These are phyloP conservation scores for Apteryx owenii DNA, from an alignment of 2,113 vertebrate species.

Conservation along the genomic window DNA sequence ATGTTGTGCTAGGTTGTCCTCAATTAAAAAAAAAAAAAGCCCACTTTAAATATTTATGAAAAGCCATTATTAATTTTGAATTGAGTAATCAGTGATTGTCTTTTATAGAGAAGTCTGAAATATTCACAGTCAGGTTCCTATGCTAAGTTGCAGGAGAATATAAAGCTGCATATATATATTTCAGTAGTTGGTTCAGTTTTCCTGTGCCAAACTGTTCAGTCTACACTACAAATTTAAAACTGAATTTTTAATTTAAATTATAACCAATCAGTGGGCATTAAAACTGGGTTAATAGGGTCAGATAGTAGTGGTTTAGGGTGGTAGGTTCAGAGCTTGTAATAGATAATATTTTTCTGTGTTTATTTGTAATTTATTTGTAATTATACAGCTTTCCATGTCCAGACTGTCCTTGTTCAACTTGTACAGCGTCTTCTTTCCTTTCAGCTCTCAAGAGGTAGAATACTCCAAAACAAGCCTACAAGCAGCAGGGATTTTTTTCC, in stretches of 20 bases:
- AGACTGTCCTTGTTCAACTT: neutral
- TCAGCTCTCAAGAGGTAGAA: neutral
- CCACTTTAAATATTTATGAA: neutral
- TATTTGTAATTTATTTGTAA: neutral
- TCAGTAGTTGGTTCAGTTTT: neutral
- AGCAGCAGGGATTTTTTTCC: accelerated
- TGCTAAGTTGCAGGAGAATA: neutral
- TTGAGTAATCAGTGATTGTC: neutral
- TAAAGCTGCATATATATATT: neutral
- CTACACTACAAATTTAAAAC: neutral
- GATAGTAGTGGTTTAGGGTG: neutral
- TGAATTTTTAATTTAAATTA: neutral
- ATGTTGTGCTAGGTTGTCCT: neutral
- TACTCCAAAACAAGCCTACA: neutral
- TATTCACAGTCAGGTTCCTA: neutral
- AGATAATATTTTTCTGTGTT: neutral
- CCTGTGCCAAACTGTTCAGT: neutral
- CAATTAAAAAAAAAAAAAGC: neutral
- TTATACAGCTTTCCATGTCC: neutral
- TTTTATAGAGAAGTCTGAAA: neutral
- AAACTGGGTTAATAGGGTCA: neutral
- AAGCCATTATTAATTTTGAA: neutral
- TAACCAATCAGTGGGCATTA: neutral
- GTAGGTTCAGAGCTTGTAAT: neutral
- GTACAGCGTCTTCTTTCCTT: neutral